These are phyloP conservation scores for Fregetta grallaria DNA, from an alignment of 2,113 vertebrate species.

Conservation along the genomic window DNA sequence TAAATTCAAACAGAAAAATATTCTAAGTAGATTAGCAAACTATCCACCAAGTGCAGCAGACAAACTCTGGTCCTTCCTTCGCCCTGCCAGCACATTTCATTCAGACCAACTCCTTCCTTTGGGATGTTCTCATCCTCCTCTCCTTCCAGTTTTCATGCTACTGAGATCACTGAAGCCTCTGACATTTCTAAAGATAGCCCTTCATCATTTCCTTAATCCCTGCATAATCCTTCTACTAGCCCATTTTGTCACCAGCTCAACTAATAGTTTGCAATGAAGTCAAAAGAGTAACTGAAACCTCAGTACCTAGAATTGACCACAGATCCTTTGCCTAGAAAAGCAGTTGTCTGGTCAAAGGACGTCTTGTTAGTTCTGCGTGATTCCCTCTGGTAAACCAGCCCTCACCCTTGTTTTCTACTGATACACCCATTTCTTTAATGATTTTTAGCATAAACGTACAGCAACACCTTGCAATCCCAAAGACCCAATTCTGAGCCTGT, in stretches of 20 bases:
- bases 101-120: neutral
- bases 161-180: neutral
- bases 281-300: neutral
- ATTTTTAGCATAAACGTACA: neutral
- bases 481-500: neutral
- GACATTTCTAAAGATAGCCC: neutral
- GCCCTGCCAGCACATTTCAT: rapidly evolving
- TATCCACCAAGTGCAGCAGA: neutral
- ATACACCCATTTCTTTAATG: neutral
- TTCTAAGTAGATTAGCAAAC: neutral
- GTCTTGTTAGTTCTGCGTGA: neutral
- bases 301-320: too few relatives aligned
- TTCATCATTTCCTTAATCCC: neutral
- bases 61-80: neutral
- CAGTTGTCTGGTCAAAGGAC: neutral
- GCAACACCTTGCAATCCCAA: neutral
- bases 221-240: neutral
- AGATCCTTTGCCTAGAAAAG: neutral
- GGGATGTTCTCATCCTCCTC: neutral
- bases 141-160: neutral
- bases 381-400: too few relatives aligned
- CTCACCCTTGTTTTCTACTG: neutral
- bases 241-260: neutral
- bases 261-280: neutral
- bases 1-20: neutral